Evolutionary conservation across 2,113 vertebrate genomes (phyloP), one percentile per base, ranked within the genome.

Genomic region (Terrapene triunguis): DNA sequence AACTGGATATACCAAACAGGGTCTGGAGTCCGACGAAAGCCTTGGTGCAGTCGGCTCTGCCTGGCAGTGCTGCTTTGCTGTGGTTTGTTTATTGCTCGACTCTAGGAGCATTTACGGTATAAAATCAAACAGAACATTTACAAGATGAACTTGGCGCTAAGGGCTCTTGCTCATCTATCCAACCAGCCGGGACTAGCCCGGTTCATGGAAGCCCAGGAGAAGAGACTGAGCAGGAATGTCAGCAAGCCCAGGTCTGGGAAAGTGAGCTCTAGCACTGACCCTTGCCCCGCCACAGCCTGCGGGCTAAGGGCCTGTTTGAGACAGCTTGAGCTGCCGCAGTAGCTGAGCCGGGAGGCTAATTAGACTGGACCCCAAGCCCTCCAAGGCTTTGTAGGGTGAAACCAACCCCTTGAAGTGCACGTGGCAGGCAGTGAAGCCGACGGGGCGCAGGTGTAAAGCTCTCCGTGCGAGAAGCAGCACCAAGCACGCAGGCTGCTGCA

Each of bases 1-100:
- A 82, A 62, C 9, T 59, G 44, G 6, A 32, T 0, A 50, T 7
- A 9, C 5, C 10, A 53, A 4, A 0, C 0, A n/a, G 53, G 51
- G 1, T 12, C 50, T 0, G 1, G 48, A 81, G 44, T 78, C 0
- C 0, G n/a, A 53, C 19, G 44, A 38, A 65, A 78, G 54, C 38
- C 54, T 57, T 0, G 4, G 38, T 27, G 38, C 32, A 9, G 22
- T 4, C 10, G 2, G 72, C 21, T 91, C 78, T 76, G 47, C 5
- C 50, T 85, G 79, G 57, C 21, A 1, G 47, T 1, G 80, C 94
- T 29, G 50, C 55, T 91, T 21, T 59, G 69, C 91, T 54, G 29
- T 21, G 1, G 17, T 32, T 21, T 16, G 76, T 78, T 57, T 78
- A 62, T 76, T 86, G 72, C 10, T 44, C 24, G 32, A 9, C 38